Evolutionary conservation across 1,140 invertebrate species (phyloP).

Genomic region (Patella vulgata): DNA sequence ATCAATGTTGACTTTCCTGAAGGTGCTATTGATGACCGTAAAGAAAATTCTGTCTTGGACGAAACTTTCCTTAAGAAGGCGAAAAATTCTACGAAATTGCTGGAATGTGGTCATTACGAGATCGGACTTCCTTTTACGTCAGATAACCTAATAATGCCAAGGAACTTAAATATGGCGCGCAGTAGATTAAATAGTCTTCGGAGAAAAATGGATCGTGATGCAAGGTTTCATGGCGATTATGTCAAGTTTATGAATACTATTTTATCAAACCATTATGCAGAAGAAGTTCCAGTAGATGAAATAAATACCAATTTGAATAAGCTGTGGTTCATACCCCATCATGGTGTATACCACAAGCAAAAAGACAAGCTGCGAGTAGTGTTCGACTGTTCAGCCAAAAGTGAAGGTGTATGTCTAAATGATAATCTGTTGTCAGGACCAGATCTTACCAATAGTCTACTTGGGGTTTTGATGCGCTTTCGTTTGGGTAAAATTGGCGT

Average conservation of each 20-base stretch:
- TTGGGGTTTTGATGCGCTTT: slow-evolving; percentile 27
- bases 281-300: slow-evolving; percentile 13
- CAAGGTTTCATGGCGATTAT: slow-evolving; percentile 16
- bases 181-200: slow-evolving; percentile 9
- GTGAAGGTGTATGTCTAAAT: slow-evolving; percentile 15
- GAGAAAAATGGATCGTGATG: slow-evolving; percentile 2
- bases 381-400: slow-evolving; percentile 24
- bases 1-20: slow-evolving; percentile 11
- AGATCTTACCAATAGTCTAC: slow-evolving; percentile 26
- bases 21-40: not conserved
- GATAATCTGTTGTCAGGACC: slow-evolving; percentile 28
- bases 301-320: not conserved
- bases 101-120: slow-evolving; percentile 16
- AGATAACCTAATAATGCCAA: slow-evolving; percentile 6
- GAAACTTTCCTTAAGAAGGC: slow-evolving; percentile 10
- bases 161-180: slow-evolving; percentile 14
- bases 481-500: slow-evolving; percentile 7
- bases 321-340: slow-evolving; percentile 32
- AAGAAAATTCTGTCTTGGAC: slow-evolving; percentile 23
- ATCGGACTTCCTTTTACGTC: slow-evolving; percentile 17
- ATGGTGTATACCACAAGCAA: slow-evolving; percentile 21
- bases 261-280: slow-evolving; percentile 12
- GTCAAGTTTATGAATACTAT: slow-evolving; percentile 10
- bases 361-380: slow-evolving; percentile 27
- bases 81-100: not conserved